These are phyloP conservation scores for Aptenodytes forsteri DNA, from an alignment of 2,113 vertebrate genomes.

Conservation along the genomic window DNA sequence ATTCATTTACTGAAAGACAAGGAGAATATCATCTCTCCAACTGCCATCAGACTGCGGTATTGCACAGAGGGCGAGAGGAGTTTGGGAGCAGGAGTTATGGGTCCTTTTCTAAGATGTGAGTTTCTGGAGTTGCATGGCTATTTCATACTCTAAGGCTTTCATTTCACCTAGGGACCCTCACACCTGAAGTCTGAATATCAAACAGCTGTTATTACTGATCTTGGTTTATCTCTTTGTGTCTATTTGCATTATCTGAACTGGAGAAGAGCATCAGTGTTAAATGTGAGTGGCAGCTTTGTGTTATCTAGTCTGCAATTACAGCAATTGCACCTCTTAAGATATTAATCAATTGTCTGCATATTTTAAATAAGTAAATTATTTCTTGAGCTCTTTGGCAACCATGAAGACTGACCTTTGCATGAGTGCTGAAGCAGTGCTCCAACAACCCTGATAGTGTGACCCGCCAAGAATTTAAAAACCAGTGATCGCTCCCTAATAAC, in stretches of 20 bases:
- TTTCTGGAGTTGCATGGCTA: background rate
- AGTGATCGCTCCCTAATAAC: background rate
- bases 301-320: background rate
- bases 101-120: background rate
- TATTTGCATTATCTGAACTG: background rate
- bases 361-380: background rate
- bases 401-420: background rate
- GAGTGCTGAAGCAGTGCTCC: background rate
- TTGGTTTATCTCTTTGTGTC: background rate
- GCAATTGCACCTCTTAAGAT: background rate
- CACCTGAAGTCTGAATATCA: background rate
- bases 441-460: background rate
- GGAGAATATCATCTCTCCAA: background rate
- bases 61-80: background rate
- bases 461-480: background rate
- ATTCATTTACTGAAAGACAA: background rate
- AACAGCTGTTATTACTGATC: background rate
- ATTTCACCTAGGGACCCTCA: background rate
- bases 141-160: background rate
- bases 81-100: background rate
- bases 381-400: background rate
- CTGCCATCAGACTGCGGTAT: background rate
- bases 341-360: background rate
- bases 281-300: background rate
- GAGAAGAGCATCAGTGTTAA: background rate